These are phyloP conservation scores for Poecilia velifera DNA, from an alignment of 2,797 vertebrate species.

Conservation along the genomic window DNA sequence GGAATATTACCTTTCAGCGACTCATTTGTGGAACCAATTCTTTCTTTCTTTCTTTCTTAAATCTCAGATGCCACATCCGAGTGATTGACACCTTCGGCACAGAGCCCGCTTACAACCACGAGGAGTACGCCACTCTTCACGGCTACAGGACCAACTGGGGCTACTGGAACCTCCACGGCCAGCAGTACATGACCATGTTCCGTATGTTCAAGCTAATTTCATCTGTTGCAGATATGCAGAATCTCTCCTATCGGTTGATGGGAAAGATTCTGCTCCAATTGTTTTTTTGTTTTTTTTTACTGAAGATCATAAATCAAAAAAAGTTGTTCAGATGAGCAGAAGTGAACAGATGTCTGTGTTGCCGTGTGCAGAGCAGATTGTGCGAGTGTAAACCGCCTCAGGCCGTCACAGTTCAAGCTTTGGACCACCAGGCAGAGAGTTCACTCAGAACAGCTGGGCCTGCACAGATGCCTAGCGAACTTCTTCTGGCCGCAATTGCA, in stretches of 20 bases:
- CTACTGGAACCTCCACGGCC: conserved; percentile 94
- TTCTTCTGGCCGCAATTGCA: conserved; percentile 14
- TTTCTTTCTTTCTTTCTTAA: conserved; percentile 23
- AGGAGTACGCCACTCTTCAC: conserved; percentile 92
- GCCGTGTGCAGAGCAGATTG: conserved; percentile 33
- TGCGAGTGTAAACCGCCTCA: conserved; percentile 22
- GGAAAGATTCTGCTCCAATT: neutral
- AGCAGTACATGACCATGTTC: conserved; percentile 98
- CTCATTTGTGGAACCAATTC: neutral
- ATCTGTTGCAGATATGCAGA: neutral
- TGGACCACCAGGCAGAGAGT: conserved; percentile 10
- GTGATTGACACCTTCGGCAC: conserved; percentile 98
- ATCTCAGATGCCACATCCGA: conserved; percentile 90
- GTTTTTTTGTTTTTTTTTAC: neutral
- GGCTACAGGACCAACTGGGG: conserved; percentile 98
- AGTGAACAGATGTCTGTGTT: conserved; percentile 3
- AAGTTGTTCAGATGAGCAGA: conserved; percentile 2
- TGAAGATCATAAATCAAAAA: neutral
- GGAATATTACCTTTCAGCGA: neutral
- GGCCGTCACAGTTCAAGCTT: conserved; percentile 26
- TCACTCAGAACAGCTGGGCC: conserved; percentile 50
- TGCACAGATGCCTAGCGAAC: conserved; percentile 49
- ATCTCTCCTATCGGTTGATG: neutral
- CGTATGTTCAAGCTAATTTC: conserved; percentile 58
- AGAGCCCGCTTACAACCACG: conserved; percentile 94